Evolutionary conservation across 2,797 vertebrate genomes (phyloP).

Genomic region (Dallia pectoralis): DNA sequence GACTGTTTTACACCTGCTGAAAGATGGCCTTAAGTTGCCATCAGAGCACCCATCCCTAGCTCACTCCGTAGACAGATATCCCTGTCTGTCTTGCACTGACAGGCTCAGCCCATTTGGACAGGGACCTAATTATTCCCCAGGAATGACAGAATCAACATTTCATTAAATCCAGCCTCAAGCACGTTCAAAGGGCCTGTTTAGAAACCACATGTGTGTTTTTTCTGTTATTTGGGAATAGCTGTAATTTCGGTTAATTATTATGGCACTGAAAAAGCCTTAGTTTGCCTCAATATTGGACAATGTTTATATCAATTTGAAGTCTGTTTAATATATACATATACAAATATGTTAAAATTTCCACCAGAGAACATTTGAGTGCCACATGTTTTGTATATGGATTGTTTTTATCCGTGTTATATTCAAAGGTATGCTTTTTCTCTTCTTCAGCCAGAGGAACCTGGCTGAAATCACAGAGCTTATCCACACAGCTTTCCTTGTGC

Average conservation of each 20-base stretch:
- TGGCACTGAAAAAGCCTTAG: not conserved
- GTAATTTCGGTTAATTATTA: constrained; percentile 53
- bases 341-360: not conserved
- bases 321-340: not conserved
- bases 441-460: constrained; percentile 87
- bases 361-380: not conserved
- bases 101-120: constrained; percentile 70
- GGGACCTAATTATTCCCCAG: constrained; percentile 75
- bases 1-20: constrained; percentile 61
- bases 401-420: constrained; percentile 16
- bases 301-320: not conserved
- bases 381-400: not conserved
- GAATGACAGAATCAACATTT: constrained; percentile 80
- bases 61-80: constrained; percentile 61
- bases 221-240: constrained; percentile 74
- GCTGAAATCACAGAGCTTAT: constrained; percentile 97
- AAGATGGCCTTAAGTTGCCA: constrained; percentile 77
- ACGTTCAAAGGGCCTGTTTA: constrained; percentile 65
- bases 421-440: constrained; percentile 27
- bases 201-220: constrained; percentile 60
- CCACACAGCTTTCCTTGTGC: constrained; percentile 95
- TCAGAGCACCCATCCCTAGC: constrained; percentile 72
- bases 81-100: constrained; percentile 63
- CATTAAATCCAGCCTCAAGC: constrained; percentile 72
- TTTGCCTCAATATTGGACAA: not conserved